A percentile compares a stretch with the other conserved stretches of the same genome.
Evolutionary conservation across 2,888 invertebrate species (phyloP).

Genomic region (Pharmacophagus antenor): DNA sequence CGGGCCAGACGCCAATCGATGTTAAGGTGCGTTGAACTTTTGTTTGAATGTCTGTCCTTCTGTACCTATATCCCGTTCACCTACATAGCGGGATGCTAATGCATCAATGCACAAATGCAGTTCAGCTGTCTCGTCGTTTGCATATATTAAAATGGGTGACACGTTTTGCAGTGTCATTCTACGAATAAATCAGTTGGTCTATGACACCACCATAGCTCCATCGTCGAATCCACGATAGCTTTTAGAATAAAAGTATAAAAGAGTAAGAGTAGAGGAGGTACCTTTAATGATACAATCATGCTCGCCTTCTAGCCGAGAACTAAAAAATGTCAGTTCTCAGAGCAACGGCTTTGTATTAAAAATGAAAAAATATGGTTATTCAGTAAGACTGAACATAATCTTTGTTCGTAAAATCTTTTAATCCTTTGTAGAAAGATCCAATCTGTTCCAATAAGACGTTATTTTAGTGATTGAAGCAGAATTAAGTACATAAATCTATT

Average conservation of each 20-base stretch:
- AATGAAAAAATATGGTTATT: no score
- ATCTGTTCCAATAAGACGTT: no score
- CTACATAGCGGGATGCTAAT: slow-evolving; percentile 42
- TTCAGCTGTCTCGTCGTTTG: slow-evolving; percentile 32
- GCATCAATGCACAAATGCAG: slow-evolving; percentile 38
- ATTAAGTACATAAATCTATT: no score
- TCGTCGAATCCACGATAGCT: neutral
- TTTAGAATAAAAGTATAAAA: neutral
- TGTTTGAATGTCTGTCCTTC: slow-evolving; percentile 49
- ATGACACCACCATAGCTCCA: slow-evolving; percentile 3
- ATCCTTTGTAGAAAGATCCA: no score
- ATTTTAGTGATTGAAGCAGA: no score
- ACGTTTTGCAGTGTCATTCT: slow-evolving; percentile 13
- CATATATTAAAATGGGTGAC: slow-evolving; percentile 18
- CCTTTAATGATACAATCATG: no score
- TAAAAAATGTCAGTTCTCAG: no score
- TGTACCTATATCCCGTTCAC: slow-evolving; percentile 41
- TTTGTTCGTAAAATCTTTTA: no score
- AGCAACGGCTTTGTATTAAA: no score
- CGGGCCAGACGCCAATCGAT: slow-evolving; percentile 68
- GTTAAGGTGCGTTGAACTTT: slow-evolving; percentile 68
- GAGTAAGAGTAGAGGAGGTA: neutral
- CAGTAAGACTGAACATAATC: no score
- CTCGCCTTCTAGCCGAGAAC: no score
- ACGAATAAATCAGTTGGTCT: slow-evolving; percentile 13